Percentiles rank a stretch among this genome's conserved stretches.
Evolutionary conservation across 2,113 vertebrate species (phyloP).

Genomic region (Paradoxurus hermaphroditus): DNA sequence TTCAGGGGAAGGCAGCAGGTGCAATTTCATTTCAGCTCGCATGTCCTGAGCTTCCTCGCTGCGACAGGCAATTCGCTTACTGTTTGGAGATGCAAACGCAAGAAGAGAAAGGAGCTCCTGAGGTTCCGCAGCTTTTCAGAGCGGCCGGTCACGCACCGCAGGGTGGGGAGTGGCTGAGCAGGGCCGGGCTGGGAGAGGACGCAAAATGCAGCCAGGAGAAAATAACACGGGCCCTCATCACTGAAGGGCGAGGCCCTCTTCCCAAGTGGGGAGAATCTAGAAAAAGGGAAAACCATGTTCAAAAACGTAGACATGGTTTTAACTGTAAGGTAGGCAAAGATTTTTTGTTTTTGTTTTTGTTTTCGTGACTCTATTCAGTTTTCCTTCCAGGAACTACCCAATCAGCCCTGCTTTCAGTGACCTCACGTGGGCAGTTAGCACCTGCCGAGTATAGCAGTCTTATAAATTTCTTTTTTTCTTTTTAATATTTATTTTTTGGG

Average conservation of each 20-base stretch:
- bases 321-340: not conserved
- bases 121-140: too few relatives aligned
- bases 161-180: not conserved
- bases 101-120: not conserved
- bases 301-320: not conserved
- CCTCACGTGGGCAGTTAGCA: not conserved
- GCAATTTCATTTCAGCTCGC: not conserved
- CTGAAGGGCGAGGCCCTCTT: not conserved
- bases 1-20: not conserved
- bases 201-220: not conserved
- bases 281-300: not conserved
- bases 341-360: not conserved
- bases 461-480: too few relatives aligned
- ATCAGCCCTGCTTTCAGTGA: not conserved
- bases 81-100: not conserved
- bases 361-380: not conserved
- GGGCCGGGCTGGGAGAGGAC: not conserved
- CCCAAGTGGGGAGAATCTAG: not conserved
- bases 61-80: not conserved
- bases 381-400: not conserved
- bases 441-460: not conserved
- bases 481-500: too few relatives aligned
- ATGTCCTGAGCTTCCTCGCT: not conserved
- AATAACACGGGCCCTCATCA: accelerated
- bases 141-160: not conserved